Evolutionary conservation across 1,140 invertebrate genomes (phyloP).

Genomic region (Magallana ariakensis): DNA sequence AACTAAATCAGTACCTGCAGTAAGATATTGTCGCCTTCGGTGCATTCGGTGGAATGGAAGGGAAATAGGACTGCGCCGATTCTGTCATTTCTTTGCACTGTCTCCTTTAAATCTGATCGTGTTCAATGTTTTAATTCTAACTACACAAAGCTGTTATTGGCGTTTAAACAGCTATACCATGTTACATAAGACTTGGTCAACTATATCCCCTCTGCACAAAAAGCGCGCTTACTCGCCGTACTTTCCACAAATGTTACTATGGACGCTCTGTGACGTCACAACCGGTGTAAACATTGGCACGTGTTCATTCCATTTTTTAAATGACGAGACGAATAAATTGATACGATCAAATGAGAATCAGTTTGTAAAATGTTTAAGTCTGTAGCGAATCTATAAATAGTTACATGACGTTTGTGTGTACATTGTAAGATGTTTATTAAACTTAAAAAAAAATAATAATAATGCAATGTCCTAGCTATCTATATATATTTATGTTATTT

Average conservation of each 20-base stretch:
- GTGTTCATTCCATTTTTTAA: conserved; percentile 43
- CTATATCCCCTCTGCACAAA: background rate
- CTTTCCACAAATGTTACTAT: conserved; percentile 32
- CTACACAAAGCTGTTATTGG: background rate
- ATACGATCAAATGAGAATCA: no score
- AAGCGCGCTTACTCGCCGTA: conserved; percentile 25
- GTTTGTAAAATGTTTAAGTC: no score
- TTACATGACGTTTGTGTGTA: no score
- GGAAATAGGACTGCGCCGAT: conserved; percentile 80
- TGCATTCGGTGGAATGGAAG: conserved; percentile 63
- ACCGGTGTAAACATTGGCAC: conserved; percentile 55
- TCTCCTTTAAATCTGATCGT: no score
- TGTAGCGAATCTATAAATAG: no score
- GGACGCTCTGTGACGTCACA: conserved; percentile 43
- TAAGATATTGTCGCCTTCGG: conserved; percentile 60
- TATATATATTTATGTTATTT: no score
- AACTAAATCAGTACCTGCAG: conserved; percentile 46
- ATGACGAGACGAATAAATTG: background rate
- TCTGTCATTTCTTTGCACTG: background rate
- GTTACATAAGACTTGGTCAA: background rate
- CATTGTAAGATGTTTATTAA: no score
- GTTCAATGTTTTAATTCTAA: no score
- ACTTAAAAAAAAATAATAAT: no score
- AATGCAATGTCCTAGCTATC: no score
- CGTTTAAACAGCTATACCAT: background rate